phyloP scores from a whole-genome alignment of 2,797 vertebrate species.

The Halcyon chelicuti region DNA sequence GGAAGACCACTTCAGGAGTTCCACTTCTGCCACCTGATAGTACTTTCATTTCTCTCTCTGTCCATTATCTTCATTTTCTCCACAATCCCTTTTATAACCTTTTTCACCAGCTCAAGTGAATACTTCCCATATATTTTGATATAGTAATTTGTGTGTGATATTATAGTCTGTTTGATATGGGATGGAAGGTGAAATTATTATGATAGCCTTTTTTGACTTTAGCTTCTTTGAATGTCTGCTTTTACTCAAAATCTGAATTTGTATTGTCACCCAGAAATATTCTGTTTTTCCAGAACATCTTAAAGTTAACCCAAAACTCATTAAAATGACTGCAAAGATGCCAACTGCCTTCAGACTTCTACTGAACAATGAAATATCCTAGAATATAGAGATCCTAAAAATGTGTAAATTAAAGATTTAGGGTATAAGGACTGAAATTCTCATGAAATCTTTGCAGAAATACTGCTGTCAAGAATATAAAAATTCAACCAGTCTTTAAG shows the following conservation, averaged over 20 bases:
- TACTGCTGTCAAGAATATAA: background rate
- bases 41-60: background rate
- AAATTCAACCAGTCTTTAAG: background rate
- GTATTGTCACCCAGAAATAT: background rate
- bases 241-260: slow-evolving; percentile 7
- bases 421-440: background rate
- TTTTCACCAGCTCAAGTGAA: background rate
- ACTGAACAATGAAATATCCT: background rate
- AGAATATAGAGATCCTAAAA: background rate
- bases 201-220: background rate
- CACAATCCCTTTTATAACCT: background rate
- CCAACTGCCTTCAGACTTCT: background rate
- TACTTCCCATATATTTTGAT: background rate
- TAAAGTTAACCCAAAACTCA: background rate
- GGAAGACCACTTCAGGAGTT: background rate
- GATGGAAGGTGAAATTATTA: background rate
- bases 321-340: background rate
- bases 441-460: background rate
- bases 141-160: background rate
- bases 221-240: background rate
- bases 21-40: background rate
- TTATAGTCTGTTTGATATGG: background rate
- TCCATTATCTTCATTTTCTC: background rate
- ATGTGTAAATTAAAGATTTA: slow-evolving; percentile 9
- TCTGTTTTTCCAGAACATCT: background rate